phyloP scores from a whole-genome alignment of 35 echinoderm and acorn worm genomes.

The Apostichopus californicus region DNA sequence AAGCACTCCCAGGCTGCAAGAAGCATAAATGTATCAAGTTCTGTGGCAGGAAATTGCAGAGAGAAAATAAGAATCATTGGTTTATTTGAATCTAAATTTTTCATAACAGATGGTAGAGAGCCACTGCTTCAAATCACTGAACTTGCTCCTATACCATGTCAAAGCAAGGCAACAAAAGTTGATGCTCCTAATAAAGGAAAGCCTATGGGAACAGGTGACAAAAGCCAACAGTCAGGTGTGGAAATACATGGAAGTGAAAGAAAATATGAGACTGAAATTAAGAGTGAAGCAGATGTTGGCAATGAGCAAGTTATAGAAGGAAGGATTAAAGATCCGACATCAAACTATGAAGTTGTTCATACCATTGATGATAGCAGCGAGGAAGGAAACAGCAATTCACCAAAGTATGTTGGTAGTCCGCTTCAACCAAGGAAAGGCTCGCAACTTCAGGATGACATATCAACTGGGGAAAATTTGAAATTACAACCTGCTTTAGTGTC shows the following conservation, averaged over 20 bases:
- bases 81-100: constrained; percentile 32
- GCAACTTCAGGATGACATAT: too few species aligned
- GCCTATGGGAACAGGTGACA: background rate
- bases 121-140: background rate
- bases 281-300: background rate
- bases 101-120: background rate
- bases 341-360: too few species aligned
- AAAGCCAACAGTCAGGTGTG: background rate
- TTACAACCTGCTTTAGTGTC: too few species aligned
- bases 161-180: background rate
- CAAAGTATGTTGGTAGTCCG: too few species aligned
- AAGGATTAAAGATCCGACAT: too few species aligned
- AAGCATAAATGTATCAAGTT: constrained; percentile 44
- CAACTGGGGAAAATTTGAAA: too few species aligned
- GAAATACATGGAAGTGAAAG: background rate
- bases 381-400: too few species aligned
- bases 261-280: background rate
- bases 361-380: too few species aligned
- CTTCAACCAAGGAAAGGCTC: too few species aligned
- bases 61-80: constrained; percentile 40
- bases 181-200: too few species aligned
- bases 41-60: constrained; percentile 46
- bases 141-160: background rate
- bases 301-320: too few species aligned
- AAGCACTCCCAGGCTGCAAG: constrained; percentile 40